Base-by-base conservation (phyloP, 2,113 vertebrate species). In the Sander vitreus region DNA sequence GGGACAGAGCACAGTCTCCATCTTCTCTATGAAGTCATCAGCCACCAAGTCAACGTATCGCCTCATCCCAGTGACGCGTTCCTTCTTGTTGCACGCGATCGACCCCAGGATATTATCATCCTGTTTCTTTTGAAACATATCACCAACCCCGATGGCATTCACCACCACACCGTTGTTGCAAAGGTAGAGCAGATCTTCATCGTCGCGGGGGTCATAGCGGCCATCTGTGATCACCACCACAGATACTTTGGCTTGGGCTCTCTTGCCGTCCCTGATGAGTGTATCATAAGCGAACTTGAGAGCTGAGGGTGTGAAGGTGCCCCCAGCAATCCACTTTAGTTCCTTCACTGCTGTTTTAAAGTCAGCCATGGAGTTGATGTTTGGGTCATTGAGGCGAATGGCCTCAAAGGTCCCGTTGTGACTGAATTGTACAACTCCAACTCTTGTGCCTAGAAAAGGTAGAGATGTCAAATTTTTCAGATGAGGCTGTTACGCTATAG, bases 391-490 rank as follows among this genome's bases (percentile, higher is more conserved):
- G 16, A 99, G 95, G 33, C 91, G 96, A 84, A 99, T 97, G 81
- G 97, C 97, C 92, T 99, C 97, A 13, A 99, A 99, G 3, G 98
- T 99, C 25, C 97, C 98, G 0, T 96, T 95, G 0, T 99, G 98
- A 85, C 98, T 99, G 96, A 96, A 99, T 90, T 99, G 98, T 30
- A 99, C 98, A 66, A 99, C 97, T 8, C 98, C 98, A 13, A 99
- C 97, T 15, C 98, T 96, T 14, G 97, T 97, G 55, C 98, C 98
- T 99, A 88, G 27, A 60, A 76, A n/a, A 84, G 47, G 2, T 0
- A 70, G 48, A 67, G 25, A 60, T 48, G 30, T 68, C 1, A 70
- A 18, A 7, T 15, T 27, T 27, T 50, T 19, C n/a, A 15, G 43
- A 54, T 39, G 12, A 60, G 16, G 23, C 64, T 47, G 15, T 68